These are phyloP conservation scores for Thymelicus acteon DNA, from an alignment of 2,888 invertebrate genomes.

Conservation along the genomic window DNA sequence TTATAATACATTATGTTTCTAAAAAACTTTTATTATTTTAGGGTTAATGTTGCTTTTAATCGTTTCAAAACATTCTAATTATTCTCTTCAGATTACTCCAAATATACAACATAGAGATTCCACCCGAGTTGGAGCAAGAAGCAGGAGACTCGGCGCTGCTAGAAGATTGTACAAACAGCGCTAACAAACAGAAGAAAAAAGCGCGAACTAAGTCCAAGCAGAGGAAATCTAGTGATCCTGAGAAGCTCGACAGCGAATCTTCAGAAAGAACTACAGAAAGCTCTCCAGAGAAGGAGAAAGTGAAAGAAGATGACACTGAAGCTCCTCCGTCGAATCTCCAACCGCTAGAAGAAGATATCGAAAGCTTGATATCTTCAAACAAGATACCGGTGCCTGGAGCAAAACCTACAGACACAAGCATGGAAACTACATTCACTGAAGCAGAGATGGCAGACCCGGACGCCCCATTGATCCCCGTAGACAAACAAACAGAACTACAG, in stretches of 20 bases:
- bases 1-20: too few relatives aligned
- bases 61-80: not conserved
- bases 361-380: slow-evolving; percentile 79
- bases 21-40: too few relatives aligned
- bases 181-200: slow-evolving; percentile 72
- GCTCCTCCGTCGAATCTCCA: slow-evolving; percentile 42
- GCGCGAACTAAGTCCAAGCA: slow-evolving; percentile 72
- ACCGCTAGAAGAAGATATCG: slow-evolving; percentile 76
- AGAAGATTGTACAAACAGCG: slow-evolving; percentile 57
- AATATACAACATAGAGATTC: slow-evolving; percentile 88
- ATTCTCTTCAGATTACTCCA: slow-evolving; percentile 87
- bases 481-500: slow-evolving; percentile 79
- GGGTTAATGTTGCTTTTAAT: too few relatives aligned
- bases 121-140: slow-evolving; percentile 82
- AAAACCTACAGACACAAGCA: slow-evolving; percentile 53
- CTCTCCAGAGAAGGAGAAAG: slow-evolving; percentile 68
- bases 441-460: slow-evolving; percentile 66
- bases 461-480: slow-evolving; percentile 61
- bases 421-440: slow-evolving; percentile 66
- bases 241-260: slow-evolving; percentile 69
- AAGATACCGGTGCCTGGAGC: slow-evolving; percentile 77
- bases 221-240: slow-evolving; percentile 68
- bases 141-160: slow-evolving; percentile 66
- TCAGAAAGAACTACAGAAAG: slow-evolving; percentile 68
- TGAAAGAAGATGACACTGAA: slow-evolving; percentile 47